A percentile compares a stretch with the other conserved stretches of the same genome.
These are phyloP conservation scores for Dermochelys coriacea DNA, from an alignment of 2,797 vertebrate species.

Conservation along the genomic window DNA sequence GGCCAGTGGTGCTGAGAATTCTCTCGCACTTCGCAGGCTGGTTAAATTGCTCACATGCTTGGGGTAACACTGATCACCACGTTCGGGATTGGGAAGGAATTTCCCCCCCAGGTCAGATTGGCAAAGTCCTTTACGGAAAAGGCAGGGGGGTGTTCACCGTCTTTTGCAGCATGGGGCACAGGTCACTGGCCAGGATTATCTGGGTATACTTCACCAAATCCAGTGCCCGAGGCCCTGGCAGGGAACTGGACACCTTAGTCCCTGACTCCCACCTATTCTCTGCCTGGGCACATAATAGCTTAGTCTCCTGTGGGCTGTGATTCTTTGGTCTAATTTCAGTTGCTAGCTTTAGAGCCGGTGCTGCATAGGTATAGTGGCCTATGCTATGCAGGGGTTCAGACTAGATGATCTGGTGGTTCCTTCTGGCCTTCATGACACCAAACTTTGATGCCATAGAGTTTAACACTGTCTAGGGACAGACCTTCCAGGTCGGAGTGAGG, in stretches of 20 bases:
- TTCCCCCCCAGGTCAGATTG: no score
- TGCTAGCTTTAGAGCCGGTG: neutral
- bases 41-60: neutral
- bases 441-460: no score
- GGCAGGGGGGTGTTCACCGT: rapidly evolving
- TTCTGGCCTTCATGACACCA: no score
- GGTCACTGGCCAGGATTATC: neutral
- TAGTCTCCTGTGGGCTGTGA: neutral
- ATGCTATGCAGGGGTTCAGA: neutral
- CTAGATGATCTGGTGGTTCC: neutral
- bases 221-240: no score
- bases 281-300: no score
- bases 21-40: neutral
- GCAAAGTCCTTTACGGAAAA: no score
- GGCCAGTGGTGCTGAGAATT: neutral
- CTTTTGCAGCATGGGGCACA: neutral
- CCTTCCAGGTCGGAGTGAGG: neutral
- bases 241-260: no score
- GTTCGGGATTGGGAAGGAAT: neutral
- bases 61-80: neutral
- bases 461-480: neutral
- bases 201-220: neutral
- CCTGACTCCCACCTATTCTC: neutral
- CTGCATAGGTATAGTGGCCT: neutral
- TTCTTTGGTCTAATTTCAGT: neutral